A percentile compares a stretch with the other conserved stretches of the same genome.
phyloP scores from a whole-genome alignment of 2,113 vertebrate genomes.

The Scytalopus superciliaris region DNA sequence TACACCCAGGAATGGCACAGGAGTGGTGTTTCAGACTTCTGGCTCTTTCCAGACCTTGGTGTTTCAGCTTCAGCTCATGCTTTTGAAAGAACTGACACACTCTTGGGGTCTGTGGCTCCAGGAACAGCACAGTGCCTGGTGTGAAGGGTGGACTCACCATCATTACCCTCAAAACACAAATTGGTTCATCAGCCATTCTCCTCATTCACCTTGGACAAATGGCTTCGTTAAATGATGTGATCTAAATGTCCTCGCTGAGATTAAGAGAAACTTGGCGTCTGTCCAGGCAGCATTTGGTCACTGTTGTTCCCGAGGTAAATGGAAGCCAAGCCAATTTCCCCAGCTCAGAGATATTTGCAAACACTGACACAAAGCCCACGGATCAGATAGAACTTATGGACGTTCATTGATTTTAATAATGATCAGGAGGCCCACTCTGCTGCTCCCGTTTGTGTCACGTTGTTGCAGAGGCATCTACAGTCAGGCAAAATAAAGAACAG shows the following conservation, averaged over 20 bases:
- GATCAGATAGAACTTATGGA: neutral
- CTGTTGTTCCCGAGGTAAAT: neutral
- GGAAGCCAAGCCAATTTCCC: neutral
- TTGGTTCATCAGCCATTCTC: neutral
- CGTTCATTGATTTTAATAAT: neutral
- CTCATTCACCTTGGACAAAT: neutral
- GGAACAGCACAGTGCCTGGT: neutral
- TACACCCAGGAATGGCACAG: neutral
- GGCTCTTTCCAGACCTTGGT: neutral
- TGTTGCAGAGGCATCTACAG: neutral
- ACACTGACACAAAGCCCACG: neutral
- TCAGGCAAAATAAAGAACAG: neutral
- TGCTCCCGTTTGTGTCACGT: neutral
- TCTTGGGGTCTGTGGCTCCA: neutral
- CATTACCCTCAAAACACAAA: fast-evolving
- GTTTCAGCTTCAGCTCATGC: neutral
- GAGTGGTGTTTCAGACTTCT: neutral
- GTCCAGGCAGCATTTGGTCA: neutral
- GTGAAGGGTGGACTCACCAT: neutral
- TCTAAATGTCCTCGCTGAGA: neutral
- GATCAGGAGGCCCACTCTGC: neutral
- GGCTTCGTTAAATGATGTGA: neutral
- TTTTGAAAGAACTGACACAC: neutral
- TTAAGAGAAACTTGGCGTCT: neutral
- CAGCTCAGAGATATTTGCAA: neutral